Conservation (phyloP, 2,888 invertebrate species). For the Tenthredo notha region DNA sequence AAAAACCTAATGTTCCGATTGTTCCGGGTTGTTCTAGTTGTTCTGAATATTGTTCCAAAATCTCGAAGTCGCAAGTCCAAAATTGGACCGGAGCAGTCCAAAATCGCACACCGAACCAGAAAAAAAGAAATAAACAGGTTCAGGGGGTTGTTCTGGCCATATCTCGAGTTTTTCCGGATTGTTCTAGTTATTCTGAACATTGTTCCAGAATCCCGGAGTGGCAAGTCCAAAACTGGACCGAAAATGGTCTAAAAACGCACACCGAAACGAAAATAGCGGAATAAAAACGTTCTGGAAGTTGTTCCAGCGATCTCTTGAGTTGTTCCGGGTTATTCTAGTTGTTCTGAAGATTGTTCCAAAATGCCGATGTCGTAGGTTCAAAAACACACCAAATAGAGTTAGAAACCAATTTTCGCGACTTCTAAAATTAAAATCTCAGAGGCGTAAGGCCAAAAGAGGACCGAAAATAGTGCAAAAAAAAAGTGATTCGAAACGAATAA, state of each 20-base stretch:
- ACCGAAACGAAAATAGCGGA: background rate
- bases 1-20: too few species aligned
- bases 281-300: background rate
- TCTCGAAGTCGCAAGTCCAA: background rate
- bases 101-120: background rate
- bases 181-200: background rate
- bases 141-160: background rate
- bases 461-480: too few species aligned
- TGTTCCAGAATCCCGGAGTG: background rate
- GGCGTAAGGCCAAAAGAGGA: too few species aligned
- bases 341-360: too few species aligned
- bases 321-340: too few species aligned
- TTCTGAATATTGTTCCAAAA: conserved; percentile 7
- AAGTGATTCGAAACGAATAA: too few species aligned
- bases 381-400: too few species aligned
- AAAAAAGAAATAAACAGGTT: background rate
- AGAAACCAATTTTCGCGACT: too few species aligned
- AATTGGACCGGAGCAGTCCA: background rate
- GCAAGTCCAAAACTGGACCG: background rate
- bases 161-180: background rate
- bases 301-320: background rate
- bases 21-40: background rate
- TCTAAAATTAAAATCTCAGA: too few species aligned
- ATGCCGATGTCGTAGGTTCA: too few species aligned
- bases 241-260: background rate